Conservation (phyloP, 2,888 invertebrate genomes). For the Biston stratarius region DNA sequence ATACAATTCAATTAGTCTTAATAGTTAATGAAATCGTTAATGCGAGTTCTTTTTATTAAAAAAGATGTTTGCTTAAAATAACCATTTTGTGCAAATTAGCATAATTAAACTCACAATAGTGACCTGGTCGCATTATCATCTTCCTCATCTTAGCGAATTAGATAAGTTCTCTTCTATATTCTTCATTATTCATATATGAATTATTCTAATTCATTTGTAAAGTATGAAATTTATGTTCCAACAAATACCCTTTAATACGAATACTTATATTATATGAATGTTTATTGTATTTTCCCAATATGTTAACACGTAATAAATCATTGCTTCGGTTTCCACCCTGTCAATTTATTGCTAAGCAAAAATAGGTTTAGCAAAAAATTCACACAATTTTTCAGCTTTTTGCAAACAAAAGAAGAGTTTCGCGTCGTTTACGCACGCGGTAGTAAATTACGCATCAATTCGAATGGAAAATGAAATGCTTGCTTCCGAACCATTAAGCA, state of each 20-base stretch:
- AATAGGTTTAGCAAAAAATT: constrained; percentile 34
- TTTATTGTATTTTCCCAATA: constrained; percentile 1
- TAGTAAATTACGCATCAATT: constrained; percentile 82
- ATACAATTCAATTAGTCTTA: constrained; percentile 36
- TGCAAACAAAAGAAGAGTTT: constrained; percentile 71
- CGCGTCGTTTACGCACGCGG: constrained; percentile 74
- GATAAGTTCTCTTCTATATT: too few species aligned
- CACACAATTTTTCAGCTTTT: constrained; percentile 57
- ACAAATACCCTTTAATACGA: not conserved
- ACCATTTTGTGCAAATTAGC: too few species aligned
- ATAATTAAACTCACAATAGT: too few species aligned
- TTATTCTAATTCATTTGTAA: too few species aligned
- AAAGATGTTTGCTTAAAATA: constrained; percentile 2
- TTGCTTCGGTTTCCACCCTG: constrained; percentile 24
- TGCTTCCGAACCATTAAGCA: constrained; percentile 83
- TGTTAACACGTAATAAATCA: constrained; percentile 14
- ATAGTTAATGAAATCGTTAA: constrained; percentile 19
- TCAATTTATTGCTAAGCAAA: constrained; percentile 33
- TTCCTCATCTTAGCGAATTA: too few species aligned
- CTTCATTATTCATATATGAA: too few species aligned
- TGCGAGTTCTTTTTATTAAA: not conserved
- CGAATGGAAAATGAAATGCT: constrained; percentile 85
- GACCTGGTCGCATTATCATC: too few species aligned
- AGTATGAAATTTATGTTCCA: not conserved
- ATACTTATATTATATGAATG: not conserved